Conservation (phyloP, 1,140 invertebrate species). For the Microplitis demolitor region DNA sequence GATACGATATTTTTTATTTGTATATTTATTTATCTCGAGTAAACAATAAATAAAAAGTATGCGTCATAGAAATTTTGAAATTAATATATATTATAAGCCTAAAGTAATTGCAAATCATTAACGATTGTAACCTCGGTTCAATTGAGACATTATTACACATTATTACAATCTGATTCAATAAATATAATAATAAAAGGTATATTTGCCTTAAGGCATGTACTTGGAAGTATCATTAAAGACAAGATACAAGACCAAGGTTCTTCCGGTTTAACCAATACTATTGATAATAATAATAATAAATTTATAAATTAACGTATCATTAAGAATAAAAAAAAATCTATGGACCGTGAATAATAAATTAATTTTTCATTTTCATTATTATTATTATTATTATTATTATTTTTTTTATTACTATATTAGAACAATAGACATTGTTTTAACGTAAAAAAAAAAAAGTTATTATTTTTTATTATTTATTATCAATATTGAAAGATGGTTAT, state of each 20-base stretch:
- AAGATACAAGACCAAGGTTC: conserved; percentile 4
- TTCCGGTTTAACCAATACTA: neutral
- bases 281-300: neutral
- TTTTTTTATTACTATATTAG: too few species aligned
- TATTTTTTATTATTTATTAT: too few species aligned
- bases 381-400: too few species aligned
- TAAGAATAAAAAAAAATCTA: too few species aligned
- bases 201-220: neutral
- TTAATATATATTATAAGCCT: neutral
- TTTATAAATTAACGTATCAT: too few species aligned
- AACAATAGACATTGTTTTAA: too few species aligned
- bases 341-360: too few species aligned
- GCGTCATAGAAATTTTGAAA: neutral
- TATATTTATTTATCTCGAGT: neutral
- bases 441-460: too few species aligned
- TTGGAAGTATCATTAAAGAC: conserved; percentile 6
- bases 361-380: too few species aligned
- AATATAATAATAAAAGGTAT: neutral
- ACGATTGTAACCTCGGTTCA: neutral
- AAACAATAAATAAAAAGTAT: too few species aligned
- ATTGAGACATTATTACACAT: neutral
- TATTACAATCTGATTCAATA: neutral
- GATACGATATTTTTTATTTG: neutral
- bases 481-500: neutral
- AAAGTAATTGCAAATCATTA: neutral